phyloP scores from a whole-genome alignment of 1,140 invertebrate species.

The Drosophila mauritiana region DNA sequence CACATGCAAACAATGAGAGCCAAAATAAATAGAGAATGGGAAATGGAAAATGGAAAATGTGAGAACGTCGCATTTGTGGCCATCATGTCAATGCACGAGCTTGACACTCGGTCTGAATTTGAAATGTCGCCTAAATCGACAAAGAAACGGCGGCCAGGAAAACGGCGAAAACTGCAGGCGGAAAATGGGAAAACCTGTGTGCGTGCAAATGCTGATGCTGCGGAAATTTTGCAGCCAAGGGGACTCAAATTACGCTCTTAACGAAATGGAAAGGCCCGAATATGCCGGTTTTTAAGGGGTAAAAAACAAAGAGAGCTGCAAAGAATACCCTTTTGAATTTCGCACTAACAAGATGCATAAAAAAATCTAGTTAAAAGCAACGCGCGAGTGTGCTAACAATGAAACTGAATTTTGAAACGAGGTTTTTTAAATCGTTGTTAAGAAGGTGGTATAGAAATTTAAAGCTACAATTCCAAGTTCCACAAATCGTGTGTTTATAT shows the following conservation, averaged over 20 bases:
- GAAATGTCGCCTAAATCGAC: slow-evolving; percentile 70
- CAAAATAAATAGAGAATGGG: slow-evolving; percentile 9
- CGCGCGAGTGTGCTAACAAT: slow-evolving; percentile 28
- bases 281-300: background rate
- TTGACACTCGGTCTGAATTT: slow-evolving; percentile 76
- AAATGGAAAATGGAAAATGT: slow-evolving; percentile 29
- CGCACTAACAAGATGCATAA: slow-evolving; percentile 26
- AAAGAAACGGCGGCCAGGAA: slow-evolving; percentile 30
- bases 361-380: slow-evolving; percentile 30
- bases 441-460: too few relatives aligned
- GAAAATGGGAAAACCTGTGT: slow-evolving; percentile 40
- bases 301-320: background rate
- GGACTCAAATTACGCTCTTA: slow-evolving; percentile 72
- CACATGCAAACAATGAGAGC: slow-evolving; percentile 27
- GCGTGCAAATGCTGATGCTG: slow-evolving; percentile 23
- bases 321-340: slow-evolving; percentile 3
- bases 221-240: slow-evolving; percentile 52
- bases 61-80: slow-evolving; percentile 56
- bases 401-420: slow-evolving; percentile 1
- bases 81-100: slow-evolving; percentile 75
- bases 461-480: too few relatives aligned
- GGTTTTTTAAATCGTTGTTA: background rate
- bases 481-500: too few relatives aligned
- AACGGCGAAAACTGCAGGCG: slow-evolving; percentile 31
- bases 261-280: slow-evolving; percentile 56